These are phyloP conservation scores for Drosophila emarginata DNA, from an alignment of 2,888 invertebrate species.

Conservation along the genomic window DNA sequence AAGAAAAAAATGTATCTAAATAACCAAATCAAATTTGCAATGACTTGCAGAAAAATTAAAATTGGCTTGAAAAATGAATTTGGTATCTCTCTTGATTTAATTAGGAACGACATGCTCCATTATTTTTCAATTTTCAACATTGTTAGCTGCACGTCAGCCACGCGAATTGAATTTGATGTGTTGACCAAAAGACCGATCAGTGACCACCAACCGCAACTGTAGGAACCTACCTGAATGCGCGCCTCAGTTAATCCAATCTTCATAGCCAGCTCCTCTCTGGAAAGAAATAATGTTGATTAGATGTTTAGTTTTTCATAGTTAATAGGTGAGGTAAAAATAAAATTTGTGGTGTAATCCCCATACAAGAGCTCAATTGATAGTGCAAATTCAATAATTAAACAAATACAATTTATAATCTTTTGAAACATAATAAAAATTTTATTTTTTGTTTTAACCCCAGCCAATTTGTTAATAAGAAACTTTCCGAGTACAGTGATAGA, in stretches of 20 bases:
- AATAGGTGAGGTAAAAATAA: not conserved
- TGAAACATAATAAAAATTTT: no score
- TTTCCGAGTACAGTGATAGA: no score
- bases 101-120: constrained; percentile 77
- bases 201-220: constrained; percentile 47
- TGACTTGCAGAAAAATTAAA: constrained; percentile 54
- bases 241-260: constrained; percentile 97
- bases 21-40: constrained; percentile 32
- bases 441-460: no score
- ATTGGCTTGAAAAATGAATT: constrained; percentile 26
- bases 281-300: constrained; percentile 70
- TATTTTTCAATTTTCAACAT: constrained; percentile 76
- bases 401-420: no score
- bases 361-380: no score
- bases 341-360: not conserved
- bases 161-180: constrained; percentile 52
- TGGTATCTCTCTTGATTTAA: constrained; percentile 54
- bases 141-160: constrained; percentile 64
- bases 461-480: no score
- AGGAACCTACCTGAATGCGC: constrained; percentile 91
- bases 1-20: constrained; percentile 14
- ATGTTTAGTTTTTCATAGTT: not conserved
- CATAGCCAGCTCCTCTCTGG: constrained; percentile 96
- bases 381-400: not conserved
- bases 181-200: not conserved